Evolutionary conservation across 35 echinoderm and acorn worm species (phyloP).

Genomic region (Eucidaris tribuloides): DNA sequence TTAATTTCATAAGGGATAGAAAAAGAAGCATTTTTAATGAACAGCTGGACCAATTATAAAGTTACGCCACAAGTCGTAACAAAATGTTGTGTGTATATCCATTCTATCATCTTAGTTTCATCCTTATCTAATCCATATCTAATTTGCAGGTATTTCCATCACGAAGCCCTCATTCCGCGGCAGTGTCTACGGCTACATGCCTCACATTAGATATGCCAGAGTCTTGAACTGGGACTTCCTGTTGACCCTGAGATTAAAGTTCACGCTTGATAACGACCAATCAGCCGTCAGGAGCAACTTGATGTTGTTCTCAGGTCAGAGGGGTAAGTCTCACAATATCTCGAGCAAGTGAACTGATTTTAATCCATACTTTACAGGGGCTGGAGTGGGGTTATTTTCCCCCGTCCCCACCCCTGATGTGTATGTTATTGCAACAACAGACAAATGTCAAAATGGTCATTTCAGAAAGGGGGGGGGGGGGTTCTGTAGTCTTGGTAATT

Average conservation of each 20-base stretch:
- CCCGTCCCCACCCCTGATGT: neutral
- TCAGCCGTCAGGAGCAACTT: constrained; percentile 46
- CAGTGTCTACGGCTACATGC: constrained; percentile 42
- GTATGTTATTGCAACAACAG: no score
- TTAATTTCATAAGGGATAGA: no score
- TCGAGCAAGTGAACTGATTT: neutral
- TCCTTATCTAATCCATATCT: neutral
- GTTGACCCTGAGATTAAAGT: constrained; percentile 63
- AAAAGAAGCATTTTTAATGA: no score
- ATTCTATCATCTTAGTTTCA: no score
- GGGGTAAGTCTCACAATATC: constrained; percentile 25
- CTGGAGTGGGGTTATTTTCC: neutral
- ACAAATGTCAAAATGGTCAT: no score
- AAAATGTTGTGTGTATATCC: no score
- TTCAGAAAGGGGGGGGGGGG: no score
- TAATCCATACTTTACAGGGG: neutral
- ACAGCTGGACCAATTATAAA: no score
- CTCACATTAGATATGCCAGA: constrained; percentile 54
- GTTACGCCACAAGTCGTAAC: no score
- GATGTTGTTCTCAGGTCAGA: constrained; percentile 78
- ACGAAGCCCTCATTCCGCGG: constrained; percentile 61
- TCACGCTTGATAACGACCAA: constrained; percentile 42
- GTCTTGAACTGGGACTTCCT: constrained; percentile 81
- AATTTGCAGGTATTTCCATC: constrained; percentile 47
- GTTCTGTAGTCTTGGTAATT: no score